A percentile compares a stretch with the other conserved stretches of the same genome.
These are phyloP conservation scores for Pseudochirops corinnae DNA, from an alignment of 2,797 vertebrate species.

Conservation along the genomic window DNA sequence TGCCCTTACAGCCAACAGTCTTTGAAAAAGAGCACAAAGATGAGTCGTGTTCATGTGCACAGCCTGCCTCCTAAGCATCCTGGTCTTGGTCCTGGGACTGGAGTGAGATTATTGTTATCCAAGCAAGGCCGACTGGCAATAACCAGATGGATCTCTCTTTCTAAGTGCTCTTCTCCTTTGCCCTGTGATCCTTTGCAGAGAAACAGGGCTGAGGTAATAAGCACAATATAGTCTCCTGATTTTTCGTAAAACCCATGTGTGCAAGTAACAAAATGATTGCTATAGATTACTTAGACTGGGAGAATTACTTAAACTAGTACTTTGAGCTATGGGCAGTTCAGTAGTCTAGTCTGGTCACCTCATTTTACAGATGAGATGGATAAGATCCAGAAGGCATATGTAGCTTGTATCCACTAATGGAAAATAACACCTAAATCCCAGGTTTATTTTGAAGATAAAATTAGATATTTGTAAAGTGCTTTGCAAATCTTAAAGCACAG, in stretches of 20 bases:
- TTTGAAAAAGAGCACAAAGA: conserved; percentile 28
- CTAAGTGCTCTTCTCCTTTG: background rate
- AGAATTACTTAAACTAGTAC: background rate
- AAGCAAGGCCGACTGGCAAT: background rate
- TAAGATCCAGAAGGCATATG: background rate
- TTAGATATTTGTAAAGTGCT: background rate
- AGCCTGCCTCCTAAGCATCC: conserved; percentile 28
- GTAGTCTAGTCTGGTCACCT: background rate
- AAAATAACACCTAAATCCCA: background rate
- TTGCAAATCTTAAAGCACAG: background rate
- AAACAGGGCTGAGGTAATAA: background rate
- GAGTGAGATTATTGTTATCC: conserved; percentile 9
- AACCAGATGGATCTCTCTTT: conserved; percentile 2
- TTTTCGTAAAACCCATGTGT: background rate
- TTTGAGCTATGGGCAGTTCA: background rate
- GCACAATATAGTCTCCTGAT: background rate
- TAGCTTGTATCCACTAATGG: background rate
- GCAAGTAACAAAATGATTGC: background rate
- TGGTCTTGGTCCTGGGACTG: background rate
- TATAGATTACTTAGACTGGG: background rate
- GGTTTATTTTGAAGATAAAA: background rate
- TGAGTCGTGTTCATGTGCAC: background rate
- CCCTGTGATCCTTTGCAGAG: background rate
- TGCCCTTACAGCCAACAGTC: conserved; percentile 26
- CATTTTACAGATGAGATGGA: background rate